These are phyloP conservation scores for Epiblema foenella DNA, from an alignment of 2,888 invertebrate genomes.

Conservation along the genomic window DNA sequence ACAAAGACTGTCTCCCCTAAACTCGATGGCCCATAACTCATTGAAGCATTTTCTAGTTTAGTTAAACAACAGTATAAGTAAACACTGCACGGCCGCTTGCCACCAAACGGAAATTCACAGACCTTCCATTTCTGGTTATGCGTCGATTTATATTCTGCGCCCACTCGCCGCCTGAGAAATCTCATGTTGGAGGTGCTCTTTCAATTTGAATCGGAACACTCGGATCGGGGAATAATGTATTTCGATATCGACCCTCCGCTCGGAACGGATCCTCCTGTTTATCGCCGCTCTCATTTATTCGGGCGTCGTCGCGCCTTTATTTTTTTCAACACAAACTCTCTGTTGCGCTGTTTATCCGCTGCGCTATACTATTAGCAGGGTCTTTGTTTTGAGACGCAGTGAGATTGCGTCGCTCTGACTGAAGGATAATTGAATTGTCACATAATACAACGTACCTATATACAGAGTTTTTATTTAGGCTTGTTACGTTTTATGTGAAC, in stretches of 20 bases:
- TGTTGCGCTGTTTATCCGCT: constrained; percentile 78
- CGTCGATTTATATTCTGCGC: constrained; percentile 85
- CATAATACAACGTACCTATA: constrained; percentile 58
- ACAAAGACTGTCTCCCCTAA: background rate
- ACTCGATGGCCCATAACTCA: constrained; percentile 5
- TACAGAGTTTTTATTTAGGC: constrained; percentile 52
- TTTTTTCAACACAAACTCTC: constrained; percentile 79
- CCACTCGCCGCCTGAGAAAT: constrained; percentile 84
- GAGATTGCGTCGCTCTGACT: constrained; percentile 72
- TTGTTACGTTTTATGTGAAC: constrained; percentile 36
- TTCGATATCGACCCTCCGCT: constrained; percentile 83
- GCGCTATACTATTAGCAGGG: constrained; percentile 77
- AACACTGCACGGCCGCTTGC: constrained; percentile 65
- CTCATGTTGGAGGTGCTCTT: constrained; percentile 85
- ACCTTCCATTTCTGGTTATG: constrained; percentile 83
- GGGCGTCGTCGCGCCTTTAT: constrained; percentile 83
- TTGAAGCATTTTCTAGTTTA: constrained; percentile 42
- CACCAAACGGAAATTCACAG: constrained; percentile 80
- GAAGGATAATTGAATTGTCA: constrained; percentile 78
- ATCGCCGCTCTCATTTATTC: constrained; percentile 84
- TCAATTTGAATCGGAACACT: constrained; percentile 86
- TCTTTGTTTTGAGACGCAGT: constrained; percentile 78
- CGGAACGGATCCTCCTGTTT: constrained; percentile 83
- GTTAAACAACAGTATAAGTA: constrained; percentile 52
- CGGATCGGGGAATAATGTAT: constrained; percentile 85